These are phyloP conservation scores for Sorex maritimensis DNA, from an alignment of 2,797 vertebrate species.

Conservation along the genomic window DNA sequence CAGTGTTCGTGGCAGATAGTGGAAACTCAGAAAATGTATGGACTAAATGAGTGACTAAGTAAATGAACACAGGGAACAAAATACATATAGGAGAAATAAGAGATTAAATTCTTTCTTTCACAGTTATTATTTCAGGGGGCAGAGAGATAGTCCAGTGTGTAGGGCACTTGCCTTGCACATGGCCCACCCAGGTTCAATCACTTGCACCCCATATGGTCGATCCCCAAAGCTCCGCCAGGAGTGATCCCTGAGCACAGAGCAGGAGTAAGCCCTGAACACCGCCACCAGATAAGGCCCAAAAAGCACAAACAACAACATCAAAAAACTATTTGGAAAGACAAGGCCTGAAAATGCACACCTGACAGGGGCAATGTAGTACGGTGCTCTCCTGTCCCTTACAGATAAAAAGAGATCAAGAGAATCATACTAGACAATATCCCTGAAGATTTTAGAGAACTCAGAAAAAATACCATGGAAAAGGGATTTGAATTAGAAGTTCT, in stretches of 20 bases:
- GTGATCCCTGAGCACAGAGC: too few species aligned
- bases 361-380: not conserved
- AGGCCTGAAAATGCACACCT: not conserved
- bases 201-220: too few species aligned
- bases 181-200: too few species aligned
- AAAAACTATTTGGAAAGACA: too few species aligned
- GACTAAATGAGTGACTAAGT: not conserved
- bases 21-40: not conserved
- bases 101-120: constrained; percentile 28
- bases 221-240: too few species aligned
- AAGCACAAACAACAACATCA: not conserved
- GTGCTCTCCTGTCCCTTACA: not conserved
- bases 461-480: constrained; percentile 50
- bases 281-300: not conserved
- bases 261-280: not conserved
- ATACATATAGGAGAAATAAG: not conserved
- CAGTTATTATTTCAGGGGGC: not conserved
- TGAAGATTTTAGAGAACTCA: constrained; percentile 35
- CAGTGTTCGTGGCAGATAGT: not conserved
- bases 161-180: too few species aligned
- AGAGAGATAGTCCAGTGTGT: too few species aligned
- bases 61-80: constrained; percentile 35
- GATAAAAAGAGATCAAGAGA: constrained; percentile 8
- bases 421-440: not conserved
- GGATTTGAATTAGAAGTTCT: constrained; percentile 24